Evolutionary conservation across 2,113 vertebrate species (phyloP).

Genomic region (Sorex araneus): DNA sequence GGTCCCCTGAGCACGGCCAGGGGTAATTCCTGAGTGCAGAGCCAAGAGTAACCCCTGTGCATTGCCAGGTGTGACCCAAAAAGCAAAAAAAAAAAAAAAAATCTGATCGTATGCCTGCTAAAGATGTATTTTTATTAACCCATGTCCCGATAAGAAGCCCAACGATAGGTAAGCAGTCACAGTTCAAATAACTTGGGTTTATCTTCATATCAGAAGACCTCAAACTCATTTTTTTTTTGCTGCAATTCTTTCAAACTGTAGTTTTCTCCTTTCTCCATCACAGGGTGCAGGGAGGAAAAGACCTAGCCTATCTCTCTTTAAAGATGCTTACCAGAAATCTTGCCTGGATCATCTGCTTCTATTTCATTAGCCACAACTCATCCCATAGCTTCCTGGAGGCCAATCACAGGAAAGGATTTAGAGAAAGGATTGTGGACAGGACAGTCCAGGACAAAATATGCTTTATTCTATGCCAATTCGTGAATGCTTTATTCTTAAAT

Average conservation of each 20-base stretch:
- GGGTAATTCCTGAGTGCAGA: no score
- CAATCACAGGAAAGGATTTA: not conserved
- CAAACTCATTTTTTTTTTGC: slow-evolving; percentile 11
- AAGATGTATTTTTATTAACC: no score
- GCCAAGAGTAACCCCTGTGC: no score
- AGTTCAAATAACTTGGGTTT: not conserved
- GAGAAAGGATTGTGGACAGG: not conserved
- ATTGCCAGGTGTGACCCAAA: no score
- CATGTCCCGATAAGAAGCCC: no score
- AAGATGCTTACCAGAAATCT: not conserved
- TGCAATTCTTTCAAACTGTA: not conserved
- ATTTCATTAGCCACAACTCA: not conserved
- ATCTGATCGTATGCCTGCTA: not conserved
- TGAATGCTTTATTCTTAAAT: slow-evolving; percentile 41
- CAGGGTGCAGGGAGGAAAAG: not conserved
- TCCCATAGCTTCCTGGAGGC: not conserved
- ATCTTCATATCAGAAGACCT: not conserved
- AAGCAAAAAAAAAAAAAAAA: no score
- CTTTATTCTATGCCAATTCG: not conserved
- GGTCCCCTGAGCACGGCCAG: no score
- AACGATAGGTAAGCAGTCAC: not conserved
- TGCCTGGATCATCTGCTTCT: not conserved
- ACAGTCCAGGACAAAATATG: not conserved
- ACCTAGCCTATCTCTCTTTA: not conserved
- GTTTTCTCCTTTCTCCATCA: not conserved